Evolutionary conservation across 1,140 invertebrate species (phyloP), one percentile per base, ranked within the genome.

Genomic region (Lutraria rhynchaena): DNA sequence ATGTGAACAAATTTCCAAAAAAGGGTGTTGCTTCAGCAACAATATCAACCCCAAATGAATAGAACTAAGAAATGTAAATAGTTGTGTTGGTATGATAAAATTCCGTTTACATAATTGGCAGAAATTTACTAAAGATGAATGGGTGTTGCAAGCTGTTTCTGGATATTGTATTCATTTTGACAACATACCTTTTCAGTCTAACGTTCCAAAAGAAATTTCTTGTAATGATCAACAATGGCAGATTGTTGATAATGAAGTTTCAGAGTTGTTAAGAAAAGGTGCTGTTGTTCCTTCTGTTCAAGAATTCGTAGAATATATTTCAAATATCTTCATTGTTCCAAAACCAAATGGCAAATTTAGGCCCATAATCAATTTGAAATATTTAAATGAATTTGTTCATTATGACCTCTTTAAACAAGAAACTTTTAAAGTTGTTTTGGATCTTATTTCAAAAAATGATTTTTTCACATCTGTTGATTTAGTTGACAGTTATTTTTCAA

Each of bases 1-100:
- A n/a, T n/a, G n/a, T n/a, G n/a, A n/a, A n/a, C n/a, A n/a, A n/a
- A n/a, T n/a, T n/a, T n/a, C n/a, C n/a, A n/a, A n/a, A n/a, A n/a
- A n/a, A n/a, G n/a, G n/a, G n/a, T n/a, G n/a, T n/a, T n/a, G n/a
- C n/a, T n/a, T n/a, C 53, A 17, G 57, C 73, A 27, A 44, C n/a
- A n/a, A n/a, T n/a, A n/a, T n/a, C n/a, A n/a, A n/a, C 55, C 73
- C 73, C 55, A 75, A 75, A 75, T 58, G 55, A 58, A 27, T n/a
- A n/a, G 70, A 35, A 35, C 3, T 58, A 73, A n/a, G n/a, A n/a
- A n/a, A n/a, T n/a, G 58, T 61, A 19, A n/a, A n/a, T n/a, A 75
- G 73, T 75, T 31, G 7, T 31, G 55, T 63, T 27, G 57, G 58
- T 19, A 75, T 61, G 29, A 3, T 60, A 1, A 44, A 44, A 46